These are phyloP conservation scores for Echinometra lucunter DNA, from an alignment of 53 echinoderm and acorn worm species.

Conservation along the genomic window DNA sequence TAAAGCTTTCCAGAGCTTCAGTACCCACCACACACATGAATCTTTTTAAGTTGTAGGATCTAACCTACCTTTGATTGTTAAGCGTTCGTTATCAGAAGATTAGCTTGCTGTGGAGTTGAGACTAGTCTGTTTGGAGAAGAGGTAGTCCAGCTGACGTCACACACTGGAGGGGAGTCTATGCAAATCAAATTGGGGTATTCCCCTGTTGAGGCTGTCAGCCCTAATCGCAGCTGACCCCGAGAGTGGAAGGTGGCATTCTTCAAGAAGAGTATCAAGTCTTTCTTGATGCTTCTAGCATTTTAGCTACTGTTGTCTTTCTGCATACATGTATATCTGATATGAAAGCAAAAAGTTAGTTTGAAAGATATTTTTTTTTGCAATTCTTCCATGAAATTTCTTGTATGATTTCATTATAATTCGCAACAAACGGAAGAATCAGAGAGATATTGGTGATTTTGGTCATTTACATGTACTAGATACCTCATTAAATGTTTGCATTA, in stretches of 20 bases:
- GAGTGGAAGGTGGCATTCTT: neutral
- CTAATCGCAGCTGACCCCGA: neutral
- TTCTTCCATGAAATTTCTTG: neutral
- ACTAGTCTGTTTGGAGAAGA: neutral
- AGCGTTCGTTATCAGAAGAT: neutral
- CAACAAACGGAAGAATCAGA: neutral
- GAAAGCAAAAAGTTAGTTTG: too few relatives aligned
- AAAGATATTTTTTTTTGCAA: too few relatives aligned
- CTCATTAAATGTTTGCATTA: neutral
- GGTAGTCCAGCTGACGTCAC: neutral
- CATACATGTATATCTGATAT: neutral
- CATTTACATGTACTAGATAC: neutral
- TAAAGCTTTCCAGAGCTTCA: too few relatives aligned
- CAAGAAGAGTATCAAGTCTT: neutral
- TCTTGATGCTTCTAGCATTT: neutral
- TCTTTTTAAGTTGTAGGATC: too few relatives aligned
- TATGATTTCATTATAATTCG: neutral
- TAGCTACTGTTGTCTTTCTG: neutral
- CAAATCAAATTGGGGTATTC: slow-evolving; percentile 51
- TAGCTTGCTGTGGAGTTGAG: neutral
- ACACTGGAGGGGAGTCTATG: neutral
- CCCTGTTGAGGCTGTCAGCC: slow-evolving; percentile 9
- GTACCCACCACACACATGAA: too few relatives aligned
- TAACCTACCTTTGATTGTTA: too few relatives aligned
- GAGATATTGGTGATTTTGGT: neutral